Evolutionary conservation across 2,113 vertebrate species (phyloP).

Genomic region (Blennius ocellaris): DNA sequence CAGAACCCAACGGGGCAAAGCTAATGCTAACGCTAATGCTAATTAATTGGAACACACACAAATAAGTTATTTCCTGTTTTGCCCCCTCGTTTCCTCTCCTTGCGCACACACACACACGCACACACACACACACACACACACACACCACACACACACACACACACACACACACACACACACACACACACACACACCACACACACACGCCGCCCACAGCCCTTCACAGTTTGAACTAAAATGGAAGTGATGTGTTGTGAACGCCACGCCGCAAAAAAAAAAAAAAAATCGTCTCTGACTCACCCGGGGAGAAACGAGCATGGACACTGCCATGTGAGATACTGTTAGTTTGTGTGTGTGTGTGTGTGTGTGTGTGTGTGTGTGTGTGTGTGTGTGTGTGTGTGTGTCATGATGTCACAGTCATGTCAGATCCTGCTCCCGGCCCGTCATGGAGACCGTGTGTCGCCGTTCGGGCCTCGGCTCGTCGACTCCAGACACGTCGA

Average conservation of each 20-base stretch:
- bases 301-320: constrained; percentile 45
- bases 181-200: constrained; percentile 28
- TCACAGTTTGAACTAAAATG: constrained; percentile 61
- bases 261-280: not conserved
- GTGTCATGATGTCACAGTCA: constrained; percentile 22
- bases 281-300: constrained; percentile 58
- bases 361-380: constrained; percentile 22
- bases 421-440: constrained; percentile 18
- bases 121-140: constrained; percentile 16
- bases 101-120: not conserved
- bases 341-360: constrained; percentile 16
- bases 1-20: constrained; percentile 17
- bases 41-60: constrained; percentile 42
- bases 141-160: constrained; percentile 10
- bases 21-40: constrained; percentile 51
- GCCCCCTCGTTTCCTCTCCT: constrained; percentile 15
- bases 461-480: not conserved
- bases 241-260: constrained; percentile 60
- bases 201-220: constrained; percentile 49
- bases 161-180: constrained; percentile 12
- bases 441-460: constrained; percentile 13
- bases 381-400: constrained; percentile 19
- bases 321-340: constrained; percentile 26
- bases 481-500: constrained; percentile 1
- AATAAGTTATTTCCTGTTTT: constrained; percentile 13